Conservation (phyloP, 1,140 invertebrate genomes). For the Procambarus virginalis region DNA sequence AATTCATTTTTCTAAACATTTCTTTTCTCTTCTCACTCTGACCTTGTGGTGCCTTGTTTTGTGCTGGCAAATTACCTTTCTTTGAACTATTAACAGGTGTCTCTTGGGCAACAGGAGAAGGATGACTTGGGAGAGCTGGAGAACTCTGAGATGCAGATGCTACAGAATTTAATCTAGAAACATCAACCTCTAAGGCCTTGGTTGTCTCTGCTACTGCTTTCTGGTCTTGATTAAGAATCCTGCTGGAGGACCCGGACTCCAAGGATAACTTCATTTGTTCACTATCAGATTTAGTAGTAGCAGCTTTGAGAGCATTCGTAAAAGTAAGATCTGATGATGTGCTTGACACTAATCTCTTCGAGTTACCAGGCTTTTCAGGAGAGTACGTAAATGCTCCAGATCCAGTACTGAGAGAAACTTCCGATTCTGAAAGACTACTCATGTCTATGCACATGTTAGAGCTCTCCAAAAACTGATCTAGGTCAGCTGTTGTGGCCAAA, state of each 20-base stretch:
- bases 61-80: conserved; percentile 10
- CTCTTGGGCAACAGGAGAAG: conserved; percentile 6
- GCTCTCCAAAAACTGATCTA: conserved; percentile 67
- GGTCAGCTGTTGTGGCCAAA: conserved; percentile 55
- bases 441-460: conserved; percentile 70
- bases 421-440: conserved; percentile 67
- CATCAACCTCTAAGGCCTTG: conserved; percentile 10
- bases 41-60: conserved; percentile 28
- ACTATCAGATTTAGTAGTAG: conserved; percentile 58
- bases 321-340: conserved; percentile 66
- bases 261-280: conserved; percentile 13
- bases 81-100: background rate
- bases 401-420: conserved; percentile 60
- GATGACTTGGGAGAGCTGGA: background rate
- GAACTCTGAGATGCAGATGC: background rate
- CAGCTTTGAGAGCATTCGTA: conserved; percentile 65
- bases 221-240: conserved; percentile 20
- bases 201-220: background rate
- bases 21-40: conserved; percentile 52
- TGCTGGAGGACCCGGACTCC: conserved; percentile 5
- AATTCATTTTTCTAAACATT: conserved; percentile 53
- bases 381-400: conserved; percentile 53
- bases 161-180: background rate
- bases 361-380: conserved; percentile 53
- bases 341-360: conserved; percentile 34